phyloP scores from a whole-genome alignment of 2,888 invertebrate genomes.

The Thereva unica region DNA sequence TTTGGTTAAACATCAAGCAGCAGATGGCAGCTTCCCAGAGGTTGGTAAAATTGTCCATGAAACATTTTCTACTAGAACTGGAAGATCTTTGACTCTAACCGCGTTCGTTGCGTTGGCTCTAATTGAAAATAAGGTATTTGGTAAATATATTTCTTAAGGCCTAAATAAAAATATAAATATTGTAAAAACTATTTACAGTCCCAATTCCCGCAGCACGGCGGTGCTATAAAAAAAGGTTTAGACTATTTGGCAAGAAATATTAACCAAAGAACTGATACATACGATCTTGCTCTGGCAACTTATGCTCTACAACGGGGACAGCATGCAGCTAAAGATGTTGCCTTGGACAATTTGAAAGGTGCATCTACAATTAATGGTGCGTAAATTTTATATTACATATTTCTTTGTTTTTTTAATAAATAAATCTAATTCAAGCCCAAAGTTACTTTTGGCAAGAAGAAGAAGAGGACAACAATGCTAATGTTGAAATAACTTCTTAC shows the following conservation, averaged over 20 bases:
- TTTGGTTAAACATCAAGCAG: slow-evolving; percentile 69
- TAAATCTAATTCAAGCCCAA: not conserved
- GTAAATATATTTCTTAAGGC: slow-evolving; percentile 39
- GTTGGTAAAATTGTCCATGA: slow-evolving; percentile 70
- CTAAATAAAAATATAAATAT: not conserved
- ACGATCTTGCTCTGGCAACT: slow-evolving; percentile 75
- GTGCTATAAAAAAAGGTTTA: slow-evolving; percentile 54
- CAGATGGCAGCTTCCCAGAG: slow-evolving; percentile 81
- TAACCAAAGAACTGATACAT: slow-evolving; percentile 69
- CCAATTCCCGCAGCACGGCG: not conserved
- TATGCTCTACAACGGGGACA: slow-evolving; percentile 77
- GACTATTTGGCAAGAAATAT: slow-evolving; percentile 74
- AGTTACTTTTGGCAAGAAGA: slow-evolving; percentile 54
- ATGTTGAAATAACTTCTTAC: slow-evolving; percentile 86
- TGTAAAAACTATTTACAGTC: slow-evolving; percentile 12
- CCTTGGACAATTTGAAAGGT: slow-evolving; percentile 63
- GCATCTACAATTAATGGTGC: slow-evolving; percentile 61
- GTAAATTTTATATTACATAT: slow-evolving; percentile 6
- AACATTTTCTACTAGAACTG: slow-evolving; percentile 65
- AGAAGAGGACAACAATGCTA: slow-evolving; percentile 72
- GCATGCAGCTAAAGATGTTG: slow-evolving; percentile 69
- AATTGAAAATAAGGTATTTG: slow-evolving; percentile 66
- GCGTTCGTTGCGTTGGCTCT: slow-evolving; percentile 78
- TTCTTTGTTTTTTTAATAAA: not conserved
- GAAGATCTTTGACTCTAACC: slow-evolving; percentile 74